phyloP scores from a whole-genome alignment of 1,140 invertebrate genomes.

The Nasonia longicornis region DNA sequence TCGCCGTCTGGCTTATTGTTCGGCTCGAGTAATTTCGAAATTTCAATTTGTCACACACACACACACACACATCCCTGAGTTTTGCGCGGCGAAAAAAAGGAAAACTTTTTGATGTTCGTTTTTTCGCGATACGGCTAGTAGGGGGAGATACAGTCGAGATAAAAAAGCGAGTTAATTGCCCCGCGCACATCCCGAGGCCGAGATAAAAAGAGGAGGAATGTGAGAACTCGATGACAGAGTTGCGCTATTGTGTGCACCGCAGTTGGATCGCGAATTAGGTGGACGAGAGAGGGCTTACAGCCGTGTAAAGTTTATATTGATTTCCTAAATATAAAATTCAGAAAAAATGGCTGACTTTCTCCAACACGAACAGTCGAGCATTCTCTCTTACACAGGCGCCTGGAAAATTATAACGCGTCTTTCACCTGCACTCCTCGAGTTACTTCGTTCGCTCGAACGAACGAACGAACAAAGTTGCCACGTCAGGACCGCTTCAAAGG shows the following conservation, averaged over 20 bases:
- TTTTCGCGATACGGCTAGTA: too few relatives aligned
- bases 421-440: background rate
- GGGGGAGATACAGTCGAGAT: too few relatives aligned
- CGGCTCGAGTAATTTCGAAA: background rate
- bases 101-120: too few relatives aligned
- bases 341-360: background rate
- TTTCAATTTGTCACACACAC: background rate
- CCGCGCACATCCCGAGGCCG: too few relatives aligned
- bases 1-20: background rate
- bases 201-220: background rate
- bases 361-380: background rate
- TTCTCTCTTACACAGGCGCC: too few relatives aligned
- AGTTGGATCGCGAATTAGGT: too few relatives aligned
- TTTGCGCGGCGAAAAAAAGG: background rate
- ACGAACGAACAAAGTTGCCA: background rate
- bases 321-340: background rate
- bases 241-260: too few relatives aligned
- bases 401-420: background rate
- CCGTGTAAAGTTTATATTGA: too few relatives aligned
- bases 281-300: too few relatives aligned
- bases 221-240: too few relatives aligned
- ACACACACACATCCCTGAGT: background rate
- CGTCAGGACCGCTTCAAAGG: background rate
- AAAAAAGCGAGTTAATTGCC: too few relatives aligned
- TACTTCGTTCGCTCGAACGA: background rate